Evolutionary conservation across 2,113 vertebrate genomes (phyloP).

Genomic region (Ammodytes marinus): DNA sequence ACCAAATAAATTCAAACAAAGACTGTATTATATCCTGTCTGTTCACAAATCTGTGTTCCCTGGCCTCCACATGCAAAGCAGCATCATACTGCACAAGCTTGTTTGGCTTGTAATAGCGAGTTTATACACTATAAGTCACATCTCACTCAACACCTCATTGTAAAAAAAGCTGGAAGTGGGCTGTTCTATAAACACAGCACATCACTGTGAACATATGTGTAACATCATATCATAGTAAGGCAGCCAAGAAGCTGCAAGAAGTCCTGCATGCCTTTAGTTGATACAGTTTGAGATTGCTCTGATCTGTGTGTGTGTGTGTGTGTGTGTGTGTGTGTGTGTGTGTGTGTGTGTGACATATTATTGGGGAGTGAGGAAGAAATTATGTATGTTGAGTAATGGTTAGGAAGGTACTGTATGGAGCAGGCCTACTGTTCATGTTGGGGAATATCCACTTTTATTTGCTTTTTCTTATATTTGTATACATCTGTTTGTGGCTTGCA

Average conservation of each 20-base stretch:
- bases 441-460: slow-evolving; percentile 4
- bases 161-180: no score
- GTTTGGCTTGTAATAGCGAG: no score
- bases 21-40: slow-evolving; percentile 12
- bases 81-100: slow-evolving; percentile 5
- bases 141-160: no score
- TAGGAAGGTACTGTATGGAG: background rate
- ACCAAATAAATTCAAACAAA: no score
- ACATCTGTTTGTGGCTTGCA: slow-evolving; percentile 38
- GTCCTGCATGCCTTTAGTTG: no score
- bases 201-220: no score
- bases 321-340: background rate
- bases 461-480: slow-evolving; percentile 21
- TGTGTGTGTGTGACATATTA: background rate
- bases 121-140: no score
- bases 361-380: background rate
- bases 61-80: slow-evolving; percentile 10
- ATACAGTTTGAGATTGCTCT: background rate
- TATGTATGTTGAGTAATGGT: background rate
- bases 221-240: no score
- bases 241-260: no score
- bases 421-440: background rate
- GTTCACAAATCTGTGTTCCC: slow-evolving; percentile 19
- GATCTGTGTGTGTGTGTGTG: background rate
- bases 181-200: no score